Evolutionary conservation across 2,113 vertebrate species (phyloP), one percentile per base, ranked within the genome.

Genomic region (Austrofundulus limnaeus): DNA sequence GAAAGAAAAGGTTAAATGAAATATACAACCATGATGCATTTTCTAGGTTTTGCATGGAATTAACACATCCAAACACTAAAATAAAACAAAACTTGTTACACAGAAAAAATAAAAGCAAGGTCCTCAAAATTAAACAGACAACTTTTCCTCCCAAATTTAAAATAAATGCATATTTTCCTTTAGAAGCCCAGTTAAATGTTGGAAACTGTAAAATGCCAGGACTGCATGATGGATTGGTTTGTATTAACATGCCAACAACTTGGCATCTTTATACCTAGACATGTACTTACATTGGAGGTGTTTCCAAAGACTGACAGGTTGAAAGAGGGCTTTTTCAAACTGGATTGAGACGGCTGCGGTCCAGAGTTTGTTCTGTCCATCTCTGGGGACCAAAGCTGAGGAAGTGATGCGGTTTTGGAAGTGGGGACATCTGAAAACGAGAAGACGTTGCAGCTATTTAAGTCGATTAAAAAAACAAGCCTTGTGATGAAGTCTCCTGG

Each of bases 251-350:
- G 19, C 23, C 21, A 37, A 46, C 9, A 7, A 15, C 4, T 41
- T 19, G 14, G 8, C 21, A 24, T 61, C 5, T 61, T 28, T 13
- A 47, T 24, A 15, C 28, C 34, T 21, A 37, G 11, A 54, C 12
- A 25, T 41, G 28, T 61, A 95, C 96, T 96, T 88, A 99, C 97
- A 54, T 93, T 90, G 75, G 94, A 94, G n/a, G 94, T 92, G 2
- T 90, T 90, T 81, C 95, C 94, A 87, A 99, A 99, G 69, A 95
- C 94, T 61, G 96, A 96, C 64, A 99, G 87, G 87, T 98, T 99
- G 87, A 99, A 99, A 10, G 95, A 90, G 82, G 97, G 96, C 83
- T 92, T 98, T 88, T 96, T 98, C 73, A 95, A 92, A 82, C 92
- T 93, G 70, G 91, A 76, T 57, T 95, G 90, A 61, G 93, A 85